Base-by-base conservation (phyloP, 37 sponge, comb jelly and placozoan species). In the Spongia lamella region DNA sequence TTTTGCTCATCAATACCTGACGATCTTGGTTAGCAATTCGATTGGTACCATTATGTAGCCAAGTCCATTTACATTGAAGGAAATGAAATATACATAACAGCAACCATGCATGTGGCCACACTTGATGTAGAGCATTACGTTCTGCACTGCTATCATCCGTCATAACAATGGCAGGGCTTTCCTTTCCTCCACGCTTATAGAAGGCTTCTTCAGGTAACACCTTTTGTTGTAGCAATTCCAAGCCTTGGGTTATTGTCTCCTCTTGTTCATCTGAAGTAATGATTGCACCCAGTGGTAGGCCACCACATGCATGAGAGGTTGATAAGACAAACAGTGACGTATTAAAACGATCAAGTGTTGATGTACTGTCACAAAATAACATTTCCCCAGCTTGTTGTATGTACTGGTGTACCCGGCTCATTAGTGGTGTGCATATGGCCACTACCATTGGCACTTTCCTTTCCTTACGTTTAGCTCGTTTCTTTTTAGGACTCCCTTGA, bases 131-230 rank as follows among this genome's bases (percentile, higher is more conserved):
- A 29, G 70, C 79, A 60, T 38, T n/a, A 19, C 53, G 26, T 43
- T 79, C 79, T 43, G 62, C 70, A 34, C 33, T 32, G 27, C 63
- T 60, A 19, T 79, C 79, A 69, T 79, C 79, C 7, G 53, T 68
- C 70, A 69, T 68, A 37, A 58, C 54, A 24, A 76, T 24, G 25
- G 30, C 21, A 9, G 47, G 47, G 47, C 62, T 24, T 9, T 43
- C 47, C 13, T 1, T 24, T 36, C 38, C 38, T 36, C 47, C 68
- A 36, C 37, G 33, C 25, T 35, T 38, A 4, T 66, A 39, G 68
- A 66, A 66, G 19, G 47, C 68, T 20, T 66, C 68, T 37, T 34
- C 19, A 66, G 68, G 68, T 16, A 66, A 22, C 38, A 66, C 68
- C 37, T 66, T n/a, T n/a, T n/a, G 68, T 7, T 66, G 33, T 36